phyloP scores from a whole-genome alignment of 2,113 vertebrate species.

The Gavia stellata region DNA sequence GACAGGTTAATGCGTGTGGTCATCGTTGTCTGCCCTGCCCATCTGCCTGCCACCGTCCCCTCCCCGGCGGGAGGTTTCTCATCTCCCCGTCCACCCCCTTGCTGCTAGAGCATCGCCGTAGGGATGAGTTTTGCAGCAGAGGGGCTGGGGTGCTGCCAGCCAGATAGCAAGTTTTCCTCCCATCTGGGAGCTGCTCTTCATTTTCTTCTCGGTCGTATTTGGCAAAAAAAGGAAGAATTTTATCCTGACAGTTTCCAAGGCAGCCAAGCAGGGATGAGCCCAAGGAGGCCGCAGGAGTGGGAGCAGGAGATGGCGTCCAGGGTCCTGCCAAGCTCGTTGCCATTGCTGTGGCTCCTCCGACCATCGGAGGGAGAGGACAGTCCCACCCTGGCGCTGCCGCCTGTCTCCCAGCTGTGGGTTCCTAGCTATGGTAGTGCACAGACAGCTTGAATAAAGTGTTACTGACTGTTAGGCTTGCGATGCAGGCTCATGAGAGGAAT shows the following conservation, averaged over 20 bases:
- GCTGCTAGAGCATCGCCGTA: rapidly evolving
- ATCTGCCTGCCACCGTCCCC: not conserved
- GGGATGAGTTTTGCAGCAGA: not conserved
- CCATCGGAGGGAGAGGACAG: not conserved
- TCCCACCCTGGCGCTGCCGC: not conserved
- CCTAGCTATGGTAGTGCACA: not conserved
- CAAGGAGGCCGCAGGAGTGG: not conserved
- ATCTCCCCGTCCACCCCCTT: not conserved
- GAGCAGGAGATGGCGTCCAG: not conserved
- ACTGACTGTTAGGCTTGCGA: not conserved
- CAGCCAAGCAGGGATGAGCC: not conserved
- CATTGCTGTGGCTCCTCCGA: not conserved
- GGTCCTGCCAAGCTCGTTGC: not conserved
- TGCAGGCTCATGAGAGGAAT: not conserved
- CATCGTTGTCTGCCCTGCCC: not conserved
- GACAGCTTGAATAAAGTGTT: not conserved
- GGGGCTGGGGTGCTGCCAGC: not conserved
- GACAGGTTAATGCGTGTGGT: no score
- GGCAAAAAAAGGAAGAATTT: not conserved
- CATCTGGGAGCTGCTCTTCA: not conserved
- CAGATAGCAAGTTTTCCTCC: rapidly evolving
- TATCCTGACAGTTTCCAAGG: not conserved
- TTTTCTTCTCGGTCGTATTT: not conserved
- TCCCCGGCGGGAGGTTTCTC: not conserved
- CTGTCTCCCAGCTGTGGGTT: not conserved